These are phyloP conservation scores for Uropetala carovei DNA, from an alignment of 2,888 invertebrate species.

Conservation along the genomic window DNA sequence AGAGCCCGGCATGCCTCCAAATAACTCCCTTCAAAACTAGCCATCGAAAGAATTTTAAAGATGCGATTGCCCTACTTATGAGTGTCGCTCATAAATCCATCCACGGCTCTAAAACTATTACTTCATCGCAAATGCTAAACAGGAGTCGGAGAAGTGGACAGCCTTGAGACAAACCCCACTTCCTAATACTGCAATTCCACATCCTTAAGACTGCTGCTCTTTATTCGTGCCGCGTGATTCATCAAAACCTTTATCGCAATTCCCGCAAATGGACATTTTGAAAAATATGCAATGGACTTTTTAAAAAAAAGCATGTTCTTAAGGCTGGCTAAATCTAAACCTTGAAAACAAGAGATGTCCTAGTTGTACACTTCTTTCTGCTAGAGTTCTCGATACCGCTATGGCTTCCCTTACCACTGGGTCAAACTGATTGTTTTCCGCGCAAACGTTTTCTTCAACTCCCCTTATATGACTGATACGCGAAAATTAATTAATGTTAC, in stretches of 20 bases:
- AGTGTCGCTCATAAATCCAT: background rate
- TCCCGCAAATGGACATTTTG: background rate
- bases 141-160: background rate
- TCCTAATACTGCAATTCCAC: background rate
- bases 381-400: background rate
- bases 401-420: background rate
- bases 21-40: too few species aligned
- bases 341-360: background rate
- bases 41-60: too few species aligned
- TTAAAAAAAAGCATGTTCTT: background rate
- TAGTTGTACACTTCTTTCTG: background rate
- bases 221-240: too few species aligned
- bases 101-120: background rate
- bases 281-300: background rate
- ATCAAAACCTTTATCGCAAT: background rate
- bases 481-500: too few species aligned
- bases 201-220: background rate
- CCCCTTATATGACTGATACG: too few species aligned
- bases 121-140: background rate
- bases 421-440: too few species aligned
- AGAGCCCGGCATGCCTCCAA: too few species aligned
- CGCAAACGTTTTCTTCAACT: too few species aligned
- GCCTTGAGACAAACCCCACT: background rate
- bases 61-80: background rate
- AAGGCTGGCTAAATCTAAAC: background rate